phyloP scores from a whole-genome alignment of 2,113 vertebrate genomes.

The Todiramphus chloris region DNA sequence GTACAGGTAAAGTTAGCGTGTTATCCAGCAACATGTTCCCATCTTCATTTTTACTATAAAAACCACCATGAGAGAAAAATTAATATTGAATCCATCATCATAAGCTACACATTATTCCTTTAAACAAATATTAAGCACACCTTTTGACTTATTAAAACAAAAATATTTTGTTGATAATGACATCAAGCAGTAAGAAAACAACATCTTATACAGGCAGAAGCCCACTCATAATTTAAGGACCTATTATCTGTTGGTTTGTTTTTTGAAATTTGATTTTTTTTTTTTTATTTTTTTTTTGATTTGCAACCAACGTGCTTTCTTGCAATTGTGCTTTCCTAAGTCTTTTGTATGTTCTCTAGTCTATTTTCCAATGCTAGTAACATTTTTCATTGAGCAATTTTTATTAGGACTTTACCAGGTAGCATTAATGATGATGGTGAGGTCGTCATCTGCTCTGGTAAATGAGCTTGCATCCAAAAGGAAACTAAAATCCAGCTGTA shows the following conservation, averaged over 20 bases:
- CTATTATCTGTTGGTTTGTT: background rate
- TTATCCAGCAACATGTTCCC: constrained; percentile 77
- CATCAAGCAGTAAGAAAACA: background rate
- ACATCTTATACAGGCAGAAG: background rate
- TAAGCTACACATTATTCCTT: background rate
- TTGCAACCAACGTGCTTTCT: background rate
- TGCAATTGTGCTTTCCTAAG: background rate
- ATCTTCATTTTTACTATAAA: constrained; percentile 84
- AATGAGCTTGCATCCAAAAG: constrained; percentile 88
- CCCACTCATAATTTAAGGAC: background rate
- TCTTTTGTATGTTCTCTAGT: background rate
- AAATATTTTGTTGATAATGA: background rate
- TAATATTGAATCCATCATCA: background rate
- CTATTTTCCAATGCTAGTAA: background rate
- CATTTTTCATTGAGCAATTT: background rate
- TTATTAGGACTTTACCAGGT: constrained; percentile 79
- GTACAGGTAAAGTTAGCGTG: constrained; percentile 71
- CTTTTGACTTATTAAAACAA: background rate
- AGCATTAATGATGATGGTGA: constrained; percentile 79
- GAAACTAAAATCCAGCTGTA: constrained; percentile 88
- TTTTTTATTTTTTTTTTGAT: too few relatives aligned
- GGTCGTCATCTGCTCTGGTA: constrained; percentile 81
- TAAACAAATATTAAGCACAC: background rate
- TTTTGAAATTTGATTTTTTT: too few relatives aligned
- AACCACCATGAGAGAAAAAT: background rate